A percentile compares a stretch with the other conserved stretches of the same genome.
Conservation (phyloP, 2,113 vertebrate species). For the Eupsittula cactorum region DNA sequence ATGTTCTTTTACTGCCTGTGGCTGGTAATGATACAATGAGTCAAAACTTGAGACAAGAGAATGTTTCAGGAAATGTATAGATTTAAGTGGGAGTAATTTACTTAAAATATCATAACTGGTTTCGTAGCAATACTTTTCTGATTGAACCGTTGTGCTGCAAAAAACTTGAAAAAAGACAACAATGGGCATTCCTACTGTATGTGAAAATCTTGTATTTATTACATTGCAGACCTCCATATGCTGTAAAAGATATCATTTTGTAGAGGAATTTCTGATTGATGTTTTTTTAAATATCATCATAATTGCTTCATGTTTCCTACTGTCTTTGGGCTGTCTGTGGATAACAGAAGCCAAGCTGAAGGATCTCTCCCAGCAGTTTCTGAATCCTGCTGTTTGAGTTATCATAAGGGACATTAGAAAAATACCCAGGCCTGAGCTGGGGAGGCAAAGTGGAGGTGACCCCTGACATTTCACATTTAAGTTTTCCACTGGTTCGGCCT, state of each 20-base stretch:
- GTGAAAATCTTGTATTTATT: not conserved
- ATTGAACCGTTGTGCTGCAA: conserved; percentile 30
- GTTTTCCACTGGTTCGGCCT: not conserved
- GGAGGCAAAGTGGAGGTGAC: not conserved
- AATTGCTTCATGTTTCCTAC: not conserved
- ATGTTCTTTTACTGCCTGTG: conserved; percentile 25
- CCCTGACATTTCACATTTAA: not conserved
- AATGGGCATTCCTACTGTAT: not conserved
- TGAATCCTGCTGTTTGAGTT: not conserved
- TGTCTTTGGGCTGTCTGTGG: not conserved
- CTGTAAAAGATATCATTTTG: not conserved
- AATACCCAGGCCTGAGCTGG: not conserved
- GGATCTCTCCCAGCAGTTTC: not conserved
- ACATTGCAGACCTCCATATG: not conserved
- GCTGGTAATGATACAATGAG: conserved; percentile 36
- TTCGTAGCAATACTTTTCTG: not conserved
- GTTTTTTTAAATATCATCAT: not conserved
- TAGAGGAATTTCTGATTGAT: not conserved
- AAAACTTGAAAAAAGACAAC: not conserved
- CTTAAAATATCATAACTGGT: conserved; percentile 30
- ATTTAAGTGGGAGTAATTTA: conserved; percentile 53
- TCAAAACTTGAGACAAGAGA: conserved; percentile 53
- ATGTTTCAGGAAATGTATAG: conserved; percentile 36
- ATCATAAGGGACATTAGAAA: not conserved
- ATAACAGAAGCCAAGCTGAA: not conserved